Conservation (phyloP, 2,797 vertebrate species). For the Sebastes diploproa region DNA sequence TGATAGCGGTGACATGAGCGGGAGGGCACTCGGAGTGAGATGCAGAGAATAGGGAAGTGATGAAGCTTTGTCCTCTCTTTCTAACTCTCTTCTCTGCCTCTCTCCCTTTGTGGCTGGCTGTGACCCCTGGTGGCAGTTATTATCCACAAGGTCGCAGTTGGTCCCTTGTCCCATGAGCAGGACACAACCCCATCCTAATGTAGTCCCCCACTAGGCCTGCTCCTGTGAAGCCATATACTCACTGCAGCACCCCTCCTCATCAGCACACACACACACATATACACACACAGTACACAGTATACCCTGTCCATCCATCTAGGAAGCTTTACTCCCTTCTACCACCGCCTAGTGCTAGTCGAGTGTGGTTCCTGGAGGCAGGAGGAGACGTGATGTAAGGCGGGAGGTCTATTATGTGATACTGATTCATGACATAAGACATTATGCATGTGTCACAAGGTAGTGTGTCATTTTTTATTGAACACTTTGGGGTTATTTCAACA, state of each 20-base stretch:
- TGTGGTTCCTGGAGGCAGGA: constrained; percentile 33
- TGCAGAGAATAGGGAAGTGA: constrained; percentile 44
- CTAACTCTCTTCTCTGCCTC: constrained; percentile 11
- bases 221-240: constrained; percentile 40
- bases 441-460: constrained; percentile 1
- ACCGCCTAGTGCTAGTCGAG: constrained; percentile 2
- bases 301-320: constrained; percentile 33
- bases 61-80: constrained; percentile 53
- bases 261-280: constrained; percentile 11
- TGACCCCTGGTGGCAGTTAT: constrained; percentile 73
- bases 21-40: constrained; percentile 50
- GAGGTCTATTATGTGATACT: constrained; percentile 28
- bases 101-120: constrained; percentile 33
- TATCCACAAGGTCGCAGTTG: constrained; percentile 72
- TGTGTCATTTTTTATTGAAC: constrained; percentile 29
- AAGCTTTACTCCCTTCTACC: constrained; percentile 21
- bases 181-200: constrained; percentile 70
- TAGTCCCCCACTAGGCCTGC: constrained; percentile 56
- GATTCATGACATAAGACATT: constrained; percentile 24
- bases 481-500: constrained; percentile 3
- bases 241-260: constrained; percentile 21
- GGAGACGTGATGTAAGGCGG: constrained; percentile 4
- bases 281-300: constrained; percentile 21
- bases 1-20: constrained; percentile 71
- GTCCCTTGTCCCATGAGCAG: constrained; percentile 67